Evolutionary conservation across 2,888 invertebrate genomes (phyloP).

Genomic region (Lumbricus terrestris): DNA sequence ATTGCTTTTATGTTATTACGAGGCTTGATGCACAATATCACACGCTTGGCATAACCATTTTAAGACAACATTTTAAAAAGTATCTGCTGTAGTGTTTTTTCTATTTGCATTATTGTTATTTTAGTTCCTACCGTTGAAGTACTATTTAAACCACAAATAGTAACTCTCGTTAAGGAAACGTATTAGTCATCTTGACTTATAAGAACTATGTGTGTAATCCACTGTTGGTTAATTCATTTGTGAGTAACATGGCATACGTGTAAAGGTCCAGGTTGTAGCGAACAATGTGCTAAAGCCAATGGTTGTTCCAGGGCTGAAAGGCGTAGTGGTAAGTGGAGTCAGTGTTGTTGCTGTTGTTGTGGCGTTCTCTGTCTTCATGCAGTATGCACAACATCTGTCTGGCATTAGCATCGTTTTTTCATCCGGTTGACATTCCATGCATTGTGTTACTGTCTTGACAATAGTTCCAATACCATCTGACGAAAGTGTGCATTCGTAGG

Average conservation of each 20-base stretch:
- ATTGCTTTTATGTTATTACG: no score
- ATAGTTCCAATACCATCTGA: slow-evolving; percentile 6
- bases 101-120: background rate
- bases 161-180: background rate
- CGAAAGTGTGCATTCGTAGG: slow-evolving; percentile 13
- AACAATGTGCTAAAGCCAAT: background rate
- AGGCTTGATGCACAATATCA: background rate
- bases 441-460: slow-evolving; percentile 16
- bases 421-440: background rate
- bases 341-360: background rate
- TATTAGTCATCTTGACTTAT: background rate
- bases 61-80: background rate
- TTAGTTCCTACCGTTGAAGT: no score
- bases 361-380: background rate
- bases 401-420: slow-evolving; percentile 3
- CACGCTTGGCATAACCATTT: background rate
- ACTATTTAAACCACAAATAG: background rate
- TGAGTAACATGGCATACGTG: background rate
- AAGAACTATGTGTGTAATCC: background rate
- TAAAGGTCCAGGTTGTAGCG: background rate
- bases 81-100: background rate
- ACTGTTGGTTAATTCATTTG: background rate
- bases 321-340: background rate
- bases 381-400: slow-evolving; percentile 17
- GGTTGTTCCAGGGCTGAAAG: slow-evolving; percentile 3